A percentile compares a stretch with the other conserved stretches of the same genome.
Conservation (phyloP, 2,797 vertebrate genomes). For the Etheostoma nigrum region DNA sequence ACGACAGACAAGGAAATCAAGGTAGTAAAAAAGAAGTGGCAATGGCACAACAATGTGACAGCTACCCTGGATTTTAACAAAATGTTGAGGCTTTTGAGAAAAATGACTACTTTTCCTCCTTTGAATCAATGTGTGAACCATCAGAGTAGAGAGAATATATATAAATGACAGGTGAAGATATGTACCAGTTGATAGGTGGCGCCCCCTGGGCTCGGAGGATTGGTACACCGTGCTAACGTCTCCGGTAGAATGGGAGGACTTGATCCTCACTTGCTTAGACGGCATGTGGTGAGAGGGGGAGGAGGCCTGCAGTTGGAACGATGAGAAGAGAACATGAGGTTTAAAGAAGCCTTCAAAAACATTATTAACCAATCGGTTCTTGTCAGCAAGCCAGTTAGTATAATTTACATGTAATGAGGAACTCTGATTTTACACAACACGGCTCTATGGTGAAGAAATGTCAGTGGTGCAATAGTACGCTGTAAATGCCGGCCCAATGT, state of each 20-base stretch:
- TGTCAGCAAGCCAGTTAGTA: neutral
- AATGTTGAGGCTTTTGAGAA: neutral
- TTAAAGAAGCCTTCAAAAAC: conserved; percentile 9
- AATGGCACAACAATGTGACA: neutral
- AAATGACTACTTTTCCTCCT: neutral
- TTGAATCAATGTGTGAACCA: neutral
- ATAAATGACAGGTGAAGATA: neutral
- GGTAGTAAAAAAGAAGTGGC: neutral
- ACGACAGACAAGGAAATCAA: conserved; percentile 20
- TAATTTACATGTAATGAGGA: conserved; percentile 37
- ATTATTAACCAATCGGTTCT: neutral
- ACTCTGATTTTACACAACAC: conserved; percentile 58
- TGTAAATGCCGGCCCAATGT: neutral
- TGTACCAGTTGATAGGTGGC: conserved; percentile 95
- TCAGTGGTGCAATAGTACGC: conserved; percentile 39
- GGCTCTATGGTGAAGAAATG: conserved; percentile 52
- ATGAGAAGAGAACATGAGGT: conserved; percentile 16
- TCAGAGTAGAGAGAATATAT: neutral
- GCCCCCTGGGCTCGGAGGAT: conserved; percentile 90
- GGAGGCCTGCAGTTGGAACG: conserved; percentile 75
- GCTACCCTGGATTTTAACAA: neutral
- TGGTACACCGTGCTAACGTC: conserved; percentile 92
- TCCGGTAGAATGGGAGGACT: conserved; percentile 93
- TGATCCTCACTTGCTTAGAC: conserved; percentile 95
- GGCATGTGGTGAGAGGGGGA: conserved; percentile 86